Base-by-base conservation (phyloP, 2,888 invertebrate genomes). In the Tipula unca region DNA sequence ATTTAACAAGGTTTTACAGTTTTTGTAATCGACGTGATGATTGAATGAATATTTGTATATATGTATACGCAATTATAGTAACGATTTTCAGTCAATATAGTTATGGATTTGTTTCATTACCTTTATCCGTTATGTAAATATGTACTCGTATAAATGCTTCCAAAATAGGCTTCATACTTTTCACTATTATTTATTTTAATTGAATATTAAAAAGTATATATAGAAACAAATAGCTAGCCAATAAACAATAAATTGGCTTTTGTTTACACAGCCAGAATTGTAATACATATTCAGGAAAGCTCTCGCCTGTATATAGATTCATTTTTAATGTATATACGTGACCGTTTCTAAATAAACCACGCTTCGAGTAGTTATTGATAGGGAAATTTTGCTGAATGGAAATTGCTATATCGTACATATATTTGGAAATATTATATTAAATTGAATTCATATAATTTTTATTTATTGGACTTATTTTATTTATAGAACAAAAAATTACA, bases 381-480 rank as follows among this genome's bases (percentile, higher is more conserved):
- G 69, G 69, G 69, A 20, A 69, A 69, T 69, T 69, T 69, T 69
- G 69, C 69, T 69, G 69, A 69, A 69, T 69, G 13, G 69, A 69
- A 25, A 25, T 69, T 69, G 25, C 69, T 69, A 10, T 69, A 69
- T 69, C 69, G 69, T 25, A 69, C 25, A 17, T n/a, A 48, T 69
- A 25, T 69, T 25, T 69, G 10, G 0, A 69, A 1, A 54, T 17
- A 20, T 17, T 69, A 69, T 69, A 69, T 25, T 69, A 25, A 69
- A 69, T 69, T 69, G 69, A 69, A 69, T 69, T 69, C 69, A 69
- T 25, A 69, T 69, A 69, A 69, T 69, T 69, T 69, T 69, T 69
- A 69, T 69, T 69, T 69, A 69, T 69, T 69, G 69, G 69, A 69
- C 25, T 69, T 25, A 69, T 69, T 69, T 69, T 69, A 69, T 69